These are phyloP conservation scores for Patella pellucida DNA, from an alignment of 2,888 invertebrate species.

Conservation along the genomic window DNA sequence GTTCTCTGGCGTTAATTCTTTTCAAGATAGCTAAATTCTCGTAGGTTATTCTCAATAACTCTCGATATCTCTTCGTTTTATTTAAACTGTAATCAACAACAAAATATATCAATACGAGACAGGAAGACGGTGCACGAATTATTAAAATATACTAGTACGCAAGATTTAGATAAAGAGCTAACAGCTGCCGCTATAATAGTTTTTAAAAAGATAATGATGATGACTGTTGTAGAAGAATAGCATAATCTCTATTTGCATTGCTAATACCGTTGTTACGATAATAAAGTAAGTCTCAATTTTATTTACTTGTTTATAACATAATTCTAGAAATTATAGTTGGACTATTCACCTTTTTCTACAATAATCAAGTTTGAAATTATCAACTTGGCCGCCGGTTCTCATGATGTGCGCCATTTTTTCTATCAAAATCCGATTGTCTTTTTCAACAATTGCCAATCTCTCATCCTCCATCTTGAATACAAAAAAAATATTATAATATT, in stretches of 20 bases:
- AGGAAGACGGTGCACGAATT: no score
- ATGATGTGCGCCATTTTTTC: conserved; percentile 65
- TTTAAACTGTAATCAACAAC: conserved; percentile 53
- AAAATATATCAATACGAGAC: neutral
- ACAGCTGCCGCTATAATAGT: no score
- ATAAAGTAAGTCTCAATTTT: no score
- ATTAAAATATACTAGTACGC: no score
- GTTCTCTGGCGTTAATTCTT: conserved; percentile 56
- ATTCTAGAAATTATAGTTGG: neutral
- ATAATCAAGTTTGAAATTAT: conserved; percentile 55
- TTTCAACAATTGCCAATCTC: conserved; percentile 56
- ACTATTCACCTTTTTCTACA: conserved; percentile 52
- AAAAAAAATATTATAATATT: neutral
- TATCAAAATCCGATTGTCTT: conserved; percentile 64
- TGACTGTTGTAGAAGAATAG: no score
- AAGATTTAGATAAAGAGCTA: no score
- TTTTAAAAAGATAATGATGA: no score
- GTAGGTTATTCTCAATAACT: conserved; percentile 60
- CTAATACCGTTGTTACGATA: no score
- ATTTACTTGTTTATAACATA: no score
- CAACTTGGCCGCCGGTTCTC: conserved; percentile 56
- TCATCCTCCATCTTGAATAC: conserved; percentile 57
- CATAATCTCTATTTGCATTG: no score
- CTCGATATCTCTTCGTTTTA: conserved; percentile 59
- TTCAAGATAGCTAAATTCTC: conserved; percentile 65